Conservation (phyloP, 2,888 invertebrate genomes). For the Zaprionus lineosus region DNA sequence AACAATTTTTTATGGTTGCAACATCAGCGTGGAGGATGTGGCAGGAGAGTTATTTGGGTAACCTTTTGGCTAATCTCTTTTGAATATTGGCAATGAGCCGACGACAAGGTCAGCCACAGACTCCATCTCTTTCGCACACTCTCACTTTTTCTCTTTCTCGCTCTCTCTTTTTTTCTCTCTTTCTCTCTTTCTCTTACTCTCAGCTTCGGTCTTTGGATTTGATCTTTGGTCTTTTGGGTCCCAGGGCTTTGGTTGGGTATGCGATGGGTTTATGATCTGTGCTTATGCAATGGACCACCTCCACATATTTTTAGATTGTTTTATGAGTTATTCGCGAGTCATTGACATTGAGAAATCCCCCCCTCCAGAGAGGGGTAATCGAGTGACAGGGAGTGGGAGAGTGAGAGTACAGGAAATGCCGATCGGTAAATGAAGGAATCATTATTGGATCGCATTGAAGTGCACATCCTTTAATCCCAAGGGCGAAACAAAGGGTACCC, state of each 20-base stretch:
- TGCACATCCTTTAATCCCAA: conserved; percentile 52
- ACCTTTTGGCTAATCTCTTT: conserved; percentile 67
- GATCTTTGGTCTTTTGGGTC: too few species aligned
- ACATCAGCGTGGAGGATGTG: too few species aligned
- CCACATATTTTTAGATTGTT: conserved; percentile 2
- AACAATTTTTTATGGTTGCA: conserved; percentile 36
- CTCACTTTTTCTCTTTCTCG: background rate
- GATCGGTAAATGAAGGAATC: conserved; percentile 19
- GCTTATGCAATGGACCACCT: conserved; percentile 48
- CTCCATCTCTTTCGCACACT: background rate
- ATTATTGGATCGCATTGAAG: conserved; percentile 40
- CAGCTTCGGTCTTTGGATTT: background rate
- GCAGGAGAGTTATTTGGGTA: conserved; percentile 30
- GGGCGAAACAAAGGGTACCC: background rate
- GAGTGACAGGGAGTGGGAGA: background rate
- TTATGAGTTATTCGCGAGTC: conserved; percentile 23
- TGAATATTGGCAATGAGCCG: conserved; percentile 60
- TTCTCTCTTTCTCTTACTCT: conserved; percentile 9
- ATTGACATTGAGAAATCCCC: conserved; percentile 46
- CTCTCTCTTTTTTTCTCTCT: conserved; percentile 2
- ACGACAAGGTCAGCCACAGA: conserved; percentile 56
- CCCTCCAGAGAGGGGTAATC: background rate
- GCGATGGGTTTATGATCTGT: conserved; percentile 17
- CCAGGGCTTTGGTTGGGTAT: too few species aligned
- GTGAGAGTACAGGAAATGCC: conserved; percentile 47